Base-by-base conservation (phyloP, 1,140 invertebrate genomes). In the Neodiprion lecontei region DNA sequence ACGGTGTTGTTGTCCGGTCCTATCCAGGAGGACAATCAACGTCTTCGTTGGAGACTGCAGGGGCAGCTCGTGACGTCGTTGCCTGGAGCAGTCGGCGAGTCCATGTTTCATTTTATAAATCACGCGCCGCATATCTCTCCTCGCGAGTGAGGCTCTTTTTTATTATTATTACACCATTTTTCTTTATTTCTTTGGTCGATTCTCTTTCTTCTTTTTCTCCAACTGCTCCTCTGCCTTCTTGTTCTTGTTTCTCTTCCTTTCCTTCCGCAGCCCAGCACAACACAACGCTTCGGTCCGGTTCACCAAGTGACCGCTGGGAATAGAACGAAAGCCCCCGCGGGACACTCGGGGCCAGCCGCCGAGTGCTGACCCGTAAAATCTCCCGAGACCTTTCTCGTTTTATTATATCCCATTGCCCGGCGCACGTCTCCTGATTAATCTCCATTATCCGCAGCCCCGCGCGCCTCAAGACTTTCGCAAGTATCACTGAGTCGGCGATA, bases 341-440 rank as follows among this genome's bases (percentile, higher is more conserved):
- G 28, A 40, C 28, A 40, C 2, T 40, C 28, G 28, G 28, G 28
- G 28, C 28, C 28, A 40, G 28, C 28, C 28, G 53, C 3, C n/a
- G 53, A 61, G 53, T 61, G 53, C 11, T 61, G 53, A 61, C 53
- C 53, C 53, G 53, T 61, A 61, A 61, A 61, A 61, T 61, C 53
- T 61, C 53, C n/a, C n/a, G 53, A 17, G 53, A 61, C 53, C 53
- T 61, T 61, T 61, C 53, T 61, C 53, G 9, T 61, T 61, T 61
- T 61, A 61, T 61, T 61, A 61, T 61, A 12, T 61, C 53, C 4
- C 53, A 17, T 61, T 40, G 28, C 28, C 11, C 53, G 53, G 11
- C 11, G 53, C n/a, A 61, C 53, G 53, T 61, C 11, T 17, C 53
- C 11, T 61, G 53, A 61, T 61, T 61, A 61, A 61, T 61, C 53